phyloP scores from a whole-genome alignment of 1,140 invertebrate species.

The Palaemon carinicauda region DNA sequence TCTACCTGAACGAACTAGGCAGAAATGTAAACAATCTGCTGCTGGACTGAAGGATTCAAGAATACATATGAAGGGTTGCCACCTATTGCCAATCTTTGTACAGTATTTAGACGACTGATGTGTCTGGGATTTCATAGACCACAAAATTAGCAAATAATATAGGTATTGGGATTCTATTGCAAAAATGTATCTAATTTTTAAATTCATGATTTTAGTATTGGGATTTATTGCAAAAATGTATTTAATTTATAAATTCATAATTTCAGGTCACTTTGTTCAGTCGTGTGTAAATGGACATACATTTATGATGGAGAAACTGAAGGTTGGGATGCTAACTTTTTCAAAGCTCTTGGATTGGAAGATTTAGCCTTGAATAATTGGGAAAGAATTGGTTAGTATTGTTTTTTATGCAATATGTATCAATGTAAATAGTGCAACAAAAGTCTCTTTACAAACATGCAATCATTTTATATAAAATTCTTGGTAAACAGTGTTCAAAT shows the following conservation, averaged over 20 bases:
- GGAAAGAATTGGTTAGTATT: conserved; percentile 77
- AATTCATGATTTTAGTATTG: conserved; percentile 68
- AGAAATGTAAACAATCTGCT: too few species aligned
- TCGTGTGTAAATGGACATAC: conserved; percentile 96
- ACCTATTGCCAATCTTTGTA: too few species aligned
- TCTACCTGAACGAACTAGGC: too few species aligned
- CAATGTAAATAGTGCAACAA: too few species aligned
- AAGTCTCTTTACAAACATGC: too few species aligned
- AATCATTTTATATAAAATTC: neutral
- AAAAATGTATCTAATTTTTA: neutral
- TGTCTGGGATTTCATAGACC: too few species aligned
- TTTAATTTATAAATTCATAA: conserved; percentile 4
- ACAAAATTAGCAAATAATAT: too few species aligned
- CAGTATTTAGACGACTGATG: too few species aligned
- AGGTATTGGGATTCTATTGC: neutral
- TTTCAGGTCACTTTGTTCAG: conserved; percentile 85
- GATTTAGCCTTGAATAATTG: conserved; percentile 78
- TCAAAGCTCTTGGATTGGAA: conserved; percentile 77
- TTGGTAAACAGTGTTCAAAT: too few species aligned
- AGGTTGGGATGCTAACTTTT: conserved; percentile 81
- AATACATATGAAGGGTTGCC: too few species aligned
- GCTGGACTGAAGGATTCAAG: neutral
- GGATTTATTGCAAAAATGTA: too few species aligned
- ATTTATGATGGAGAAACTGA: conserved; percentile 69
- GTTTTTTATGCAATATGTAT: neutral